These are phyloP conservation scores for Hyles lineata DNA, from an alignment of 2,888 invertebrate species.

Conservation along the genomic window DNA sequence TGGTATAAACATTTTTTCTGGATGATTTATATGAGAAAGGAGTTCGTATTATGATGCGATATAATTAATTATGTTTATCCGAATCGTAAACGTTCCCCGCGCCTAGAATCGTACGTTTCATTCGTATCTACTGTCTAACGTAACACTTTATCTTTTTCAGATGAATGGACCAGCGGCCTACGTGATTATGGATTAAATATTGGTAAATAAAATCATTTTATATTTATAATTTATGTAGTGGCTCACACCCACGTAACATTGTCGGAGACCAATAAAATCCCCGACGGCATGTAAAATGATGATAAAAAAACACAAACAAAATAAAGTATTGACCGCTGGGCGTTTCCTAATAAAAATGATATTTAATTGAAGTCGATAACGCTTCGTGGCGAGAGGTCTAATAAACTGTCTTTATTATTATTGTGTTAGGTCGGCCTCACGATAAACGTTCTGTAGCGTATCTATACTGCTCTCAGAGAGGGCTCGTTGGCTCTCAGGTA, in stretches of 20 bases:
- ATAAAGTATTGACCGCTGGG: slow-evolving; percentile 67
- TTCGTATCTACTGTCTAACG: slow-evolving; percentile 44
- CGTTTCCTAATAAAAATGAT: slow-evolving; percentile 82
- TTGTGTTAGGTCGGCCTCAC: slow-evolving; percentile 70
- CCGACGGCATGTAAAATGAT: slow-evolving; percentile 56
- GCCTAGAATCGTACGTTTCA: slow-evolving; percentile 46
- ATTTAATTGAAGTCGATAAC: slow-evolving; percentile 83
- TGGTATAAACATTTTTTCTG: slow-evolving; percentile 75
- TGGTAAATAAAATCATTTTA: slow-evolving; percentile 56
- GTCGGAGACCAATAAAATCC: slow-evolving; percentile 55
- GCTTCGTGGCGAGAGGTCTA: slow-evolving; percentile 74
- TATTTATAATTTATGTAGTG: slow-evolving; percentile 34
- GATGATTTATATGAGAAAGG: slow-evolving; percentile 71
- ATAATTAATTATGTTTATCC: slow-evolving; percentile 61
- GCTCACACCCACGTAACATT: slow-evolving; percentile 46
- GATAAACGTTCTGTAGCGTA: slow-evolving; percentile 64
- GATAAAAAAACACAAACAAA: slow-evolving; percentile 62
- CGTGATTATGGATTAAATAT: slow-evolving; percentile 60
- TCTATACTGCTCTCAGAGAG: slow-evolving; percentile 53
- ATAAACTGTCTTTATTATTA: slow-evolving; percentile 83
- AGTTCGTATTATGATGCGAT: slow-evolving; percentile 63
- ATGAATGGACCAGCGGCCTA: slow-evolving; percentile 60
- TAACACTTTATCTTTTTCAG: slow-evolving; percentile 60
- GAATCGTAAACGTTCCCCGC: slow-evolving; percentile 52
- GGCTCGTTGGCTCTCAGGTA: slow-evolving; percentile 51